Evolutionary conservation across 2,797 vertebrate genomes (phyloP), one percentile per base, ranked within the genome.

Genomic region (Gambelia wislizenii): DNA sequence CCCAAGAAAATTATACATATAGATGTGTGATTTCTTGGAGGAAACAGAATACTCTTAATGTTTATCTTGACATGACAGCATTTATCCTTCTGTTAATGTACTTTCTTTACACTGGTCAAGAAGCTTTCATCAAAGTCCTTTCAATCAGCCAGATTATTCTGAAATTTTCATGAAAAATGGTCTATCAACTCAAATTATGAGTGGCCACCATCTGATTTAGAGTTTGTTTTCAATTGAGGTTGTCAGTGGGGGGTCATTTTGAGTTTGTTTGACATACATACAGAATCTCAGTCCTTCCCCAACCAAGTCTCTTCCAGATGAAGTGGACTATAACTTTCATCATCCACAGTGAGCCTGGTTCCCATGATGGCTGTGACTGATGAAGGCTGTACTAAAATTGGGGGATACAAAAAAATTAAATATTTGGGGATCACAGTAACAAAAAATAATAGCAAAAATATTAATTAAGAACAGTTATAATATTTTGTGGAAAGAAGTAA

Each of bases 1-100:
- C n/a, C n/a, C n/a, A n/a, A n/a, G n/a, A n/a, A n/a, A n/a, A n/a
- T n/a, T n/a, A n/a, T n/a, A n/a, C n/a, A n/a, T n/a, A n/a, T n/a
- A n/a, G n/a, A 16, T 52, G 61, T 42, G 75, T 49, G 75, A 39
- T 80, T 89, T 82, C n/a, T 33, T 83, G 76, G 27, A 89, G 83
- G 77, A 30, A 30, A 1, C 67, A 75, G 30, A 70, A 49, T 49
- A 42, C 6, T 14, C 22, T 84, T 54, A 4, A 80, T 7, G 9
- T 87, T 80, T 78, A 36, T 54, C 33, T 80, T 72, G 20, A 12
- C 42, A 18, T 56, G 49, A 44, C 20, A 80, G 27, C 9, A 70
- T 36, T 70, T 27, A 2, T 33, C n/a, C 36, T 87, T 67, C 39
- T 22, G 44, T 72, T 84, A 70, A n/a, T n/a, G n/a, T 84, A 6